Conservation (phyloP, 2,113 vertebrate species). For the Prietella phreatophila region DNA sequence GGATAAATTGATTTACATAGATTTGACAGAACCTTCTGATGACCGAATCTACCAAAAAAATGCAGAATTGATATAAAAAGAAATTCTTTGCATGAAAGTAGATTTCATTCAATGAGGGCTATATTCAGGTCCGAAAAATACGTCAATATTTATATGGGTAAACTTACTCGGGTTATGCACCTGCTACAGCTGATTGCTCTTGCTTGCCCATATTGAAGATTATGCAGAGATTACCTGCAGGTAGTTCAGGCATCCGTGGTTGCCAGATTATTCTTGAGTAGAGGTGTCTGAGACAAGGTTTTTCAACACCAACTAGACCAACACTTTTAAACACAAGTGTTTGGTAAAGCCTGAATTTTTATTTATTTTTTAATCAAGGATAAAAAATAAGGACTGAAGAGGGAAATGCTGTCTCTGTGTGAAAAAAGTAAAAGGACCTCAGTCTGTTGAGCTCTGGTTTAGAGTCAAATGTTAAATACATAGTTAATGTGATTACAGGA, state of each 20-base stretch:
- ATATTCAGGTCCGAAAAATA: neutral
- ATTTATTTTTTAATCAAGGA: no score
- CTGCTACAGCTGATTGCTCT: neutral
- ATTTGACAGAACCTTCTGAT: neutral
- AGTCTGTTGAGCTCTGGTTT: neutral
- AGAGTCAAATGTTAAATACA: neutral
- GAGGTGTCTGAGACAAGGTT: neutral
- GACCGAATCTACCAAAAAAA: neutral
- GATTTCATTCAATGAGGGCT: neutral
- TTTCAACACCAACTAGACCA: neutral
- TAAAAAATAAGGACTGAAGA: neutral
- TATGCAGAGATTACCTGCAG: neutral
- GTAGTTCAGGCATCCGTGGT: neutral
- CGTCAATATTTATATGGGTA: neutral
- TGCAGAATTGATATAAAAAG: neutral
- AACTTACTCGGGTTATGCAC: neutral
- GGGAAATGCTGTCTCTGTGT: neutral
- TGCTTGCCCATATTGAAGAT: neutral
- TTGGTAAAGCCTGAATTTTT: neutral
- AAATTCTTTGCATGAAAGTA: neutral
- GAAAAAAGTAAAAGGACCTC: no score
- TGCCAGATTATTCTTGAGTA: neutral
- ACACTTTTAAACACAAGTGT: neutral
- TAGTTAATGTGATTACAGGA: neutral
- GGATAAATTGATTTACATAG: neutral